These are phyloP conservation scores for Apteryx mantelli DNA, from an alignment of 2,113 vertebrate species.

Conservation along the genomic window DNA sequence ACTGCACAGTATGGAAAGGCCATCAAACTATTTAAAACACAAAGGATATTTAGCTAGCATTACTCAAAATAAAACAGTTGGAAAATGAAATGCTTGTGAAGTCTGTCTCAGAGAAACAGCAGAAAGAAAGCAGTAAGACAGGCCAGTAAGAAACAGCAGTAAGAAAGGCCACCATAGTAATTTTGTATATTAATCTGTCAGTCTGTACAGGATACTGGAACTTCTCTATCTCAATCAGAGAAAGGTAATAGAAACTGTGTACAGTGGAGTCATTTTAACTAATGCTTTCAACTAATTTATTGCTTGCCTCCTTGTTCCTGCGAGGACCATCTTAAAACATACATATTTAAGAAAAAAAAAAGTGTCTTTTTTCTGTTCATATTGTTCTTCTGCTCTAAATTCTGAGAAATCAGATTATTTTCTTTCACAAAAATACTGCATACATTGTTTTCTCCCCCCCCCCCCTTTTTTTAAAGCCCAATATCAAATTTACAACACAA, in stretches of 20 bases:
- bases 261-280: neutral
- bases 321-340: neutral
- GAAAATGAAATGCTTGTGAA: neutral
- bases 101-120: neutral
- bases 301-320: neutral
- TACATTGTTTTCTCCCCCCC: neutral
- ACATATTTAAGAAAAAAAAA: neutral
- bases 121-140: neutral
- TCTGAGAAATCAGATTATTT: neutral
- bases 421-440: neutral
- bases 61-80: neutral
- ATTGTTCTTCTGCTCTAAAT: neutral
- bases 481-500: neutral
- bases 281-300: neutral
- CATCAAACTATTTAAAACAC: neutral
- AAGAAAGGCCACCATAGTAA: neutral
- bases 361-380: neutral
- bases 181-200: neutral
- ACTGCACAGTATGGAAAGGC: neutral
- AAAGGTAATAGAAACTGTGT: neutral
- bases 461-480: accelerated
- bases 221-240: neutral
- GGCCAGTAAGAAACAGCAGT: too few relatives aligned
- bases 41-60: neutral
- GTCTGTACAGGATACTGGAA: neutral